Evolutionary conservation across 1,140 invertebrate genomes (phyloP).

Genomic region (Brachionus calyciflorus): DNA sequence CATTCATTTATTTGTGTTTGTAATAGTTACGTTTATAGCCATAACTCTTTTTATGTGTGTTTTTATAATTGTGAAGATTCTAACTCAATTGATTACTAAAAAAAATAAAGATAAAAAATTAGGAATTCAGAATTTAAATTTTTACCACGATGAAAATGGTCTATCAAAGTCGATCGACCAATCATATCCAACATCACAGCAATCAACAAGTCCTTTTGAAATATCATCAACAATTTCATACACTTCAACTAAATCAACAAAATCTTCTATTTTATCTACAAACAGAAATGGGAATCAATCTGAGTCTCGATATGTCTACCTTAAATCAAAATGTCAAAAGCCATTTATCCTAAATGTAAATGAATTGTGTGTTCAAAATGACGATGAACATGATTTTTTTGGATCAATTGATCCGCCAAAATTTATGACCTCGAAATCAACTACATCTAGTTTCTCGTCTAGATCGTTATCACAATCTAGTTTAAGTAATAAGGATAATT

Average conservation of each 20-base stretch:
- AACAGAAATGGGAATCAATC: background rate
- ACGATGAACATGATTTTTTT: conserved; percentile 3
- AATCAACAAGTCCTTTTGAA: conserved; percentile 29
- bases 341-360: conserved; percentile 16
- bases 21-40: background rate
- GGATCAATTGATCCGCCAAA: background rate
- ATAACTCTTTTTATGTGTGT: background rate
- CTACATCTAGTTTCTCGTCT: background rate
- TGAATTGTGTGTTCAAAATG: background rate
- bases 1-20: conserved; percentile 15
- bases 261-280: conserved; percentile 3
- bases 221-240: conserved; percentile 22
- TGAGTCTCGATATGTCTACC: conserved; percentile 18
- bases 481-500: background rate
- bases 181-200: background rate
- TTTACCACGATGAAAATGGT: background rate
- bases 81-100: background rate
- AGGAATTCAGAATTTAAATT: background rate
- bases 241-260: conserved; percentile 3
- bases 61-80: conserved; percentile 6
- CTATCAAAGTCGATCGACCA: background rate
- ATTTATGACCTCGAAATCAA: conserved; percentile 5
- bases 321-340: background rate
- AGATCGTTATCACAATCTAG: background rate
- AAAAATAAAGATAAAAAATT: background rate